Evolutionary conservation across 2,113 vertebrate species (phyloP), one percentile per base, ranked within the genome.

Genomic region (Vidua macroura): DNA sequence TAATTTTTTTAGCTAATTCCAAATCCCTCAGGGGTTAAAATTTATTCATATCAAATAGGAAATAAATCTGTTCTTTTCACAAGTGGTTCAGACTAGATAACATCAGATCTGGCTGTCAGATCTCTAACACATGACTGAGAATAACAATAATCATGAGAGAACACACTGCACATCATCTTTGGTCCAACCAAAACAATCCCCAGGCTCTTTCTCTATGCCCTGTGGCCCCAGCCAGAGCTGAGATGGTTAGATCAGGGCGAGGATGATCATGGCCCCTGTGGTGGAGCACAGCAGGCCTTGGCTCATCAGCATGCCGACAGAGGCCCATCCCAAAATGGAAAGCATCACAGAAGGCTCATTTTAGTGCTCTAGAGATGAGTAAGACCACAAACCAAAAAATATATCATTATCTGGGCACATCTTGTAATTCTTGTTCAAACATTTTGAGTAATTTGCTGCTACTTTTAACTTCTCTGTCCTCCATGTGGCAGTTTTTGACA

Each of bases 361-460:
- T 86, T 92, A 74, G 59, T 33, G 70, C 55, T 88, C 48, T 18
- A 15, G 23, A 86, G 76, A 67, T 83, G 79, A 95, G 83, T 70
- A 83, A 90, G 79, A 77, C 56, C 5, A 2, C 72, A 92, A 83
- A 96, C 84, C 27, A 77, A 95, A 95, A 95, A 70, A 52, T 88
- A 27, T 92, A 81, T 97, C 64, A 96, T 97, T 94, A 94, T 90
- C 92, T 83, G n/a, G 55, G 86, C 92, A 94, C 74, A 93, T 95
- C 72, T 90, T 95, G 94, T 94, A 83, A 92, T 90, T 86, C 82
- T 91, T 69, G 60, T 83, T 93, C 76, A 62, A 89, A 63, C 44
- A 28, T 62, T 95, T 91, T 93, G 85, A 24, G 79, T 92, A 90
- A 97, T 96, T 96, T 95, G 69, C 86, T 90, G 68, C 72, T 90